These are phyloP conservation scores for Liodrosophila aerea DNA, from an alignment of 2,888 invertebrate genomes.

Conservation along the genomic window DNA sequence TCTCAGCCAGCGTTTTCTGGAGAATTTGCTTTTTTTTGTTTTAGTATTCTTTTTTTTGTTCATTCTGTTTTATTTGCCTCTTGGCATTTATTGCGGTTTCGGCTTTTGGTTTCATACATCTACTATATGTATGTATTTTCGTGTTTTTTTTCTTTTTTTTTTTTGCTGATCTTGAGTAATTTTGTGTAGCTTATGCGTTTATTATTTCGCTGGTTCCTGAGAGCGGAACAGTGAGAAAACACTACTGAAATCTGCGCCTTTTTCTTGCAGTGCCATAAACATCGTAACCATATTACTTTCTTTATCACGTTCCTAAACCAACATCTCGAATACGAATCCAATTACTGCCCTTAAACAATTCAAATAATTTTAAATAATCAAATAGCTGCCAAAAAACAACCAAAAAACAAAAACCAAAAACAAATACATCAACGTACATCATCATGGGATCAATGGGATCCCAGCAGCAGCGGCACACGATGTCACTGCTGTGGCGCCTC, in stretches of 20 bases:
- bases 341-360: conserved; percentile 46
- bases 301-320: conserved; percentile 31
- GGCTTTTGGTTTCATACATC: conserved; percentile 28
- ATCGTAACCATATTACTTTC: conserved; percentile 42
- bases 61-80: conserved; percentile 6
- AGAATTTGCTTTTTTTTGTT: conserved; percentile 44
- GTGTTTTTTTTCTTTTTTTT: conserved; percentile 9
- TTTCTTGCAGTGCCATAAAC: conserved; percentile 60
- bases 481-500: conserved; percentile 65
- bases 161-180: conserved; percentile 44
- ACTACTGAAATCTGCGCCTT: conserved; percentile 9
- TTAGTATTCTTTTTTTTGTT: conserved; percentile 27
- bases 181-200: conserved; percentile 14
- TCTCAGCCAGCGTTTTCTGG: conserved; percentile 40
- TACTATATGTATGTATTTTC: neutral
- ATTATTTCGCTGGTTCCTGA: conserved; percentile 24
- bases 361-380: conserved; percentile 38
- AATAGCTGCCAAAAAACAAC: conserved; percentile 55
- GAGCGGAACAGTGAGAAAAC: conserved; percentile 10
- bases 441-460: conserved; percentile 69
- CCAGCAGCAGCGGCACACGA: conserved; percentile 44
- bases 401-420: conserved; percentile 12
- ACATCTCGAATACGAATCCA: conserved; percentile 55
- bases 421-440: conserved; percentile 11
- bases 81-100: conserved; percentile 7